phyloP scores from a whole-genome alignment of 2,797 vertebrate species.

The Chloroceryle inda region DNA sequence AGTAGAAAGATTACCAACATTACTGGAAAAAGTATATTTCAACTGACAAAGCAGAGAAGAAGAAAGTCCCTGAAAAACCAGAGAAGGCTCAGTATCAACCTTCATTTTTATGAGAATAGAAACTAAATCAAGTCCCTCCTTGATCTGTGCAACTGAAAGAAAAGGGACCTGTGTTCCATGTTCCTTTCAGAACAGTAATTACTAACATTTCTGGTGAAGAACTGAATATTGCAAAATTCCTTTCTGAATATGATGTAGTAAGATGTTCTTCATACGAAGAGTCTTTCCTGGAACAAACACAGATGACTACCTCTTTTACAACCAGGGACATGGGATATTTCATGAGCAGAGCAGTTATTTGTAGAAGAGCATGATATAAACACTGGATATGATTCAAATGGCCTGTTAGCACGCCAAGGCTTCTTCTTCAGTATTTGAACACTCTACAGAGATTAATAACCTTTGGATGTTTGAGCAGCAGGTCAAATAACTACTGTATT shows the following conservation, averaged over 20 bases:
- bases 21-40: not conserved
- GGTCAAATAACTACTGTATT: not conserved
- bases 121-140: not conserved
- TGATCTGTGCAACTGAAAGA: not conserved
- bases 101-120: not conserved
- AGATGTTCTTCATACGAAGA: not conserved
- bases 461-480: not conserved
- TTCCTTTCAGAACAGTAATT: not conserved
- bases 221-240: not conserved
- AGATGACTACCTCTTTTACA: not conserved
- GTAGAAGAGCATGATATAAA: not conserved
- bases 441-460: not conserved
- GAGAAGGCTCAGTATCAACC: not conserved
- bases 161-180: not conserved
- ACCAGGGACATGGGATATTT: not conserved
- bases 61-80: not conserved
- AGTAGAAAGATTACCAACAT: not conserved
- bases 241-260: accelerated
- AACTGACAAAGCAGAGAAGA: not conserved
- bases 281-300: not conserved
- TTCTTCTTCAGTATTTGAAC: not conserved
- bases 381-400: not conserved
- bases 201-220: not conserved
- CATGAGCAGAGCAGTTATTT: not conserved
- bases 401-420: not conserved